Percentiles rank a stretch among this genome's conserved stretches.
Conservation (phyloP, 2,888 invertebrate genomes). For the Pheosia tremula region DNA sequence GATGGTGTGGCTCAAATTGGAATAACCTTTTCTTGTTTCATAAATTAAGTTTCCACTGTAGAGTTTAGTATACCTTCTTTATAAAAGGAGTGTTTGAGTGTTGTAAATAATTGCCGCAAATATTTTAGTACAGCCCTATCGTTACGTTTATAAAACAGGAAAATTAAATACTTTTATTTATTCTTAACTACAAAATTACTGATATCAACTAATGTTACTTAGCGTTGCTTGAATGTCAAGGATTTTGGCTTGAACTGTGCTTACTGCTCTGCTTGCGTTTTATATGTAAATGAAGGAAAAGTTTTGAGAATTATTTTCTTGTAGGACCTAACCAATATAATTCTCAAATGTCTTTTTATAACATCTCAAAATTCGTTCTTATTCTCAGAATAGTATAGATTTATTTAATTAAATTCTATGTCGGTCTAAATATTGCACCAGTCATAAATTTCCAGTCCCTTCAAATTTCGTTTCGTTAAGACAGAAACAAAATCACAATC, state of each 20-base stretch:
- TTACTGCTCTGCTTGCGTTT: neutral
- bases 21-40: neutral
- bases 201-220: slow-evolving; percentile 20
- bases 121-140: neutral
- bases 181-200: neutral
- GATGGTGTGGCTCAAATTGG: slow-evolving; percentile 15
- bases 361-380: too few species aligned
- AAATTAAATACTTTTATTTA: neutral
- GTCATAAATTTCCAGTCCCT: neutral
- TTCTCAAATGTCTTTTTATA: too few species aligned
- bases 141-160: neutral
- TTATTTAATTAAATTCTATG: too few species aligned
- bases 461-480: slow-evolving; percentile 17
- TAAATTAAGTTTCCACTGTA: too few species aligned
- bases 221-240: slow-evolving; percentile 34
- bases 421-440: too few species aligned
- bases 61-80: too few species aligned
- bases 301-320: neutral
- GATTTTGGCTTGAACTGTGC: neutral
- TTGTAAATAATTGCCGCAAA: too few species aligned
- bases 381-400: too few species aligned
- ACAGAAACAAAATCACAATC: slow-evolving; percentile 12
- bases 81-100: neutral
- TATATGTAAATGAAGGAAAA: neutral
- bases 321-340: too few species aligned